Evolutionary conservation across 2,888 invertebrate species (phyloP), one percentile per base, ranked within the genome.

Genomic region (Eremobia ochroleuca): DNA sequence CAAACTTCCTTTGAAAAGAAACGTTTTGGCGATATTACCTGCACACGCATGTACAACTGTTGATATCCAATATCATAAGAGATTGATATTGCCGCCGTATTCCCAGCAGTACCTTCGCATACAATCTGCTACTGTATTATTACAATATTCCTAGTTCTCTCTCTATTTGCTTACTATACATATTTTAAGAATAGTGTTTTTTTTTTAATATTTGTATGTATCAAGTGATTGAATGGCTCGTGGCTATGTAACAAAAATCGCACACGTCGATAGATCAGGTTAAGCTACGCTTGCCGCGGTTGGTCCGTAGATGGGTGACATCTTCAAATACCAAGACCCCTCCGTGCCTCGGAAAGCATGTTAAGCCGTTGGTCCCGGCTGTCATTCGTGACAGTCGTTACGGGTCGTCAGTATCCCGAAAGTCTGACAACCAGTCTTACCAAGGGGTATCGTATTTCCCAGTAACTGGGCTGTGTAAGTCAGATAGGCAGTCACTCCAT

Each of bases 11-110:
- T 68, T 81, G 66, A 76, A 70, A 75, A 66, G 58, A 52, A 78
- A 83, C 61, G 40, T 64, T 69, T 76, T 70, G 31, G n/a, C 55
- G 52, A 82, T 84, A 61, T 80, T 46, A 77, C 77, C 58, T 58
- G 43, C 58, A 43, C 11, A 46, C 59, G 59, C 49, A 13, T 72
- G 58, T 74, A 72, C 37, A 37, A 31, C 46, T 70, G 67, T 83
- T 70, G 64, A 83, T 77, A 85, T 77, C 75, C 77, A 86, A 83
- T 85, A 83, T 64, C 69, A 25, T 73, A 79, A 73, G 77, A 86
- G 72, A 85, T 83, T 86, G 76, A 75, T 80, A 77, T 75, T 69
- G 61, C 73, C 55, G 40, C 72, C 52, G 62, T 82, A 52, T 81
- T 67, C 58, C 55, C 28, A 61, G 77, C 34, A 40, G 8, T 70